A percentile compares a stretch with the other conserved stretches of the same genome.
phyloP scores from a whole-genome alignment of 1,140 invertebrate species.

The Caenorhabditis latens region DNA sequence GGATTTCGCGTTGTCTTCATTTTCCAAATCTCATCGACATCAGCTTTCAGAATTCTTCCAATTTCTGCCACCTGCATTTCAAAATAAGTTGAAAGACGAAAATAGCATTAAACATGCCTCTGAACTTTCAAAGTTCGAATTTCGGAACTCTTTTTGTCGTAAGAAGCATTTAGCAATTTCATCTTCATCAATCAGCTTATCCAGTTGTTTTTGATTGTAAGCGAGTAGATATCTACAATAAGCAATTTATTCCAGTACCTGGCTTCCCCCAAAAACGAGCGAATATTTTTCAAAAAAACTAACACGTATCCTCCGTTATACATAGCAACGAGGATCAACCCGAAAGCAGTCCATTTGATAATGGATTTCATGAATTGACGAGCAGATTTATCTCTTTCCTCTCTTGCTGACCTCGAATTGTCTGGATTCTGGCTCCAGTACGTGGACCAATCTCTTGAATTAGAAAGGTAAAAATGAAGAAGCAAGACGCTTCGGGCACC shows the following conservation, averaged over 20 bases:
- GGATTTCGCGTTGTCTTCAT: not conserved
- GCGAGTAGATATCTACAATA: conserved; percentile 15
- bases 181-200: conserved; percentile 49
- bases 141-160: conserved; percentile 32
- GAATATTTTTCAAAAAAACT: not conserved
- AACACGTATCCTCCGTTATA: conserved; percentile 54
- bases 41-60: conserved; percentile 24
- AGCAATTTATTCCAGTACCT: not conserved
- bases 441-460: conserved; percentile 20
- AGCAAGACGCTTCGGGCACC: not conserved
- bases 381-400: conserved; percentile 25
- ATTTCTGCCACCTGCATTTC: conserved; percentile 7
- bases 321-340: not conserved
- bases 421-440: conserved; percentile 29
- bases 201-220: conserved; percentile 48
- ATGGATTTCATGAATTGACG: conserved; percentile 39
- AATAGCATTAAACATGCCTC: not conserved
- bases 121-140: conserved; percentile 33
- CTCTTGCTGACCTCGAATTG: not conserved
- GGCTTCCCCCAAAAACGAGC: not conserved
- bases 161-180: conserved; percentile 49
- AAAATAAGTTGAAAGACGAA: not conserved
- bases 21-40: conserved; percentile 53
- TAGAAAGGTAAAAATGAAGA: not conserved
- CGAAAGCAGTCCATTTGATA: conserved; percentile 42